Conservation (phyloP, 2,888 invertebrate genomes). For the Meteorus cinctellus region DNA sequence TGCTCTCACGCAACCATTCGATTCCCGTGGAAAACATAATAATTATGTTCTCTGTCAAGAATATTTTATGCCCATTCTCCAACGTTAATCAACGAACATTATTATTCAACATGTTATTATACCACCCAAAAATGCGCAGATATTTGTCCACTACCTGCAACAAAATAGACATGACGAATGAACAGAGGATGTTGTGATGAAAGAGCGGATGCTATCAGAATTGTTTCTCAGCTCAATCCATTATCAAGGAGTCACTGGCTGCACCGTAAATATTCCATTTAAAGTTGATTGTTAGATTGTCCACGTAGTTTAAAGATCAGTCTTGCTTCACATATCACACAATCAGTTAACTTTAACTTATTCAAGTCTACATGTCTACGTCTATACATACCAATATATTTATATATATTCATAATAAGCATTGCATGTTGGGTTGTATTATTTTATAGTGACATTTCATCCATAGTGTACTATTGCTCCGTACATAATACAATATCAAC, state of each 20-base stretch:
- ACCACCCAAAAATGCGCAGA: background rate
- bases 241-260: slow-evolving; percentile 47
- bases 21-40: slow-evolving; percentile 23
- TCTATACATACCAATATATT: background rate
- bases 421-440: slow-evolving; percentile 14
- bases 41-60: background rate
- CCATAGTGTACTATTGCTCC: slow-evolving; percentile 40
- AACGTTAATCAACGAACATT: background rate
- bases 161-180: background rate
- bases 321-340: slow-evolving; percentile 58
- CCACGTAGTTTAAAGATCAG: slow-evolving; percentile 55
- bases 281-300: slow-evolving; percentile 66
- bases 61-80: background rate
- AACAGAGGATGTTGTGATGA: slow-evolving; percentile 41
- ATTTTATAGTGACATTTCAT: slow-evolving; percentile 35
- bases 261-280: slow-evolving; percentile 63
- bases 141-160: background rate
- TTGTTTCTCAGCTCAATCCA: slow-evolving; percentile 43
- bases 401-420: background rate
- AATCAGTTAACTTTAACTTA: slow-evolving; percentile 51
- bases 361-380: slow-evolving; percentile 12
- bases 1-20: slow-evolving; percentile 18
- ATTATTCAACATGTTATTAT: background rate
- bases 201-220: slow-evolving; percentile 46
- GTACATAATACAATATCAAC: background rate